These are phyloP conservation scores for Montipora capricornis DNA, from an alignment of 64 coral and sea anemone species.

Conservation along the genomic window DNA sequence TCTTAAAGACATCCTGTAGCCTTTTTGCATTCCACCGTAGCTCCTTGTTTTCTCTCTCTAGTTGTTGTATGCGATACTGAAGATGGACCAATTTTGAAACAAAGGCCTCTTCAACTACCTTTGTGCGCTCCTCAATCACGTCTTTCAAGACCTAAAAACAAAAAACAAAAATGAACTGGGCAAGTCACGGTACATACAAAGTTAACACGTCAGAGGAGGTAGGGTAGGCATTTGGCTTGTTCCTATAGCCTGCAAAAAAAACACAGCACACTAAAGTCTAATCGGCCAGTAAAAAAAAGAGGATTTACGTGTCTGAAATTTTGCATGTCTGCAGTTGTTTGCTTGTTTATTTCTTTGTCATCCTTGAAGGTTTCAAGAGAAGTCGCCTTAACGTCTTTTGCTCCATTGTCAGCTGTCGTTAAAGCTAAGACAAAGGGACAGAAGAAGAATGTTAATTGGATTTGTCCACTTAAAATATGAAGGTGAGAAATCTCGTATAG, in stretches of 20 bases:
- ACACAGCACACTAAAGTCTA: no score
- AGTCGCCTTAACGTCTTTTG: not conserved
- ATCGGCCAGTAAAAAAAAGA: no score
- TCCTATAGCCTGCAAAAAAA: no score
- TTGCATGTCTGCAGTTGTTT: not conserved
- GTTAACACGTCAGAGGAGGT: no score
- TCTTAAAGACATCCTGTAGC: not conserved
- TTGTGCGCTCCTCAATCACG: conserved; percentile 21
- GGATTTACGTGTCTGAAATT: conserved; percentile 1
- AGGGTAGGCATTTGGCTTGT: no score
- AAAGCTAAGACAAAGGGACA: not conserved
- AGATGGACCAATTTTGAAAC: conserved; percentile 8
- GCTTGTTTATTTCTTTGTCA: not conserved
- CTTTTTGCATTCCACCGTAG: conserved; percentile 25
- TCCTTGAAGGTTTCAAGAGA: not conserved
- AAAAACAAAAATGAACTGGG: not conserved
- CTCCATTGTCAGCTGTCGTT: not conserved
- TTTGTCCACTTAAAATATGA: no score
- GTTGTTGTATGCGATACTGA: conserved; percentile 36
- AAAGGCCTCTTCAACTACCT: conserved; percentile 11
- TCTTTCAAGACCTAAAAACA: conserved; percentile 29
- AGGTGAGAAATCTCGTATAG: no score
- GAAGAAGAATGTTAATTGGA: not conserved
- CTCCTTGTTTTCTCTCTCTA: conserved; percentile 42
- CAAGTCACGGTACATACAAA: no score